phyloP scores from a whole-genome alignment of 2,113 vertebrate genomes.

The Phyllostomus hastatus region DNA sequence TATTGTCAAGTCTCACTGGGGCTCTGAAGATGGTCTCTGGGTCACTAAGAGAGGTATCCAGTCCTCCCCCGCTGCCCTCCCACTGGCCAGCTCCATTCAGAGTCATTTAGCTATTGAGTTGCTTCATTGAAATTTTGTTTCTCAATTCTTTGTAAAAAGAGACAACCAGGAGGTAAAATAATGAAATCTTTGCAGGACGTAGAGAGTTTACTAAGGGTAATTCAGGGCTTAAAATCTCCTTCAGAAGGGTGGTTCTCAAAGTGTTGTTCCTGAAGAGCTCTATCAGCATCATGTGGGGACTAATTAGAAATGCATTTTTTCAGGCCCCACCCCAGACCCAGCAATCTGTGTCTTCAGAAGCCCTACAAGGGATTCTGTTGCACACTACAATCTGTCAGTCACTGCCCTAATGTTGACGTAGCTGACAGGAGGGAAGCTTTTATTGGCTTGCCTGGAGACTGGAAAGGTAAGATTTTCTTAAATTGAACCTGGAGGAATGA shows the following conservation, averaged over 20 bases:
- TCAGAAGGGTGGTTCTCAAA: neutral
- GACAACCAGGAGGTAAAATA: neutral
- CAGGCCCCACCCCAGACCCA: neutral
- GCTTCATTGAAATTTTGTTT: constrained; percentile 16
- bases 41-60: neutral
- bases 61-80: neutral
- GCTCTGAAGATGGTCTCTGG: neutral
- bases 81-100: neutral
- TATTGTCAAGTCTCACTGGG: neutral
- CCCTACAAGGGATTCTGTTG: neutral
- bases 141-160: neutral
- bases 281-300: neutral
- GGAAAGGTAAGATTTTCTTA: neutral
- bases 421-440: neutral
- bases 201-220: neutral
- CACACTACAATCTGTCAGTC: neutral
- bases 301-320: neutral
- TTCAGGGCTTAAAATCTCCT: neutral
- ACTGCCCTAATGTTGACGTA: neutral
- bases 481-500: neutral
- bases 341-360: neutral
- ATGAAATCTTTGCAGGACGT: neutral
- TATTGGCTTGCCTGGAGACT: neutral
- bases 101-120: neutral
- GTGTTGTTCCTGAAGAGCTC: neutral